Evolutionary conservation across 2,888 invertebrate genomes (phyloP).

Genomic region (Tolmerus cingulatus): DNA sequence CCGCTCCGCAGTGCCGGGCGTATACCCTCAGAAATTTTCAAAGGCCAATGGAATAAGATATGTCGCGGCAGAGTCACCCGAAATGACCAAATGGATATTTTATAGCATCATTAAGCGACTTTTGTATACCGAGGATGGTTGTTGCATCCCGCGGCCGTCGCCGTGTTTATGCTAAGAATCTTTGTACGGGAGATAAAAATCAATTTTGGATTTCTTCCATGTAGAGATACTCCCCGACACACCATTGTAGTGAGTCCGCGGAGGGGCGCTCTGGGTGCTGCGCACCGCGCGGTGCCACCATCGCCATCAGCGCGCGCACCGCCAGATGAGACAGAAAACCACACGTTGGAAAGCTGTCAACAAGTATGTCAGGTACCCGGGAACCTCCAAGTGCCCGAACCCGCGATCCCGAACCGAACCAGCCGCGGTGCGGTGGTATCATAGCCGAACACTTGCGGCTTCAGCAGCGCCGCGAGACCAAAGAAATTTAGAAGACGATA

Average conservation of each 20-base stretch:
- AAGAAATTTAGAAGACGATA: conserved; percentile 14
- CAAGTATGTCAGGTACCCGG: conserved; percentile 10
- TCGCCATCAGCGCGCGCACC: conserved; percentile 4
- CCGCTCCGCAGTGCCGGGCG: not conserved
- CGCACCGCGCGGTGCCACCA: conserved; percentile 26
- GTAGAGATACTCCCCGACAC: conserved; percentile 16
- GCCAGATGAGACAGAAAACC: conserved; percentile 43
- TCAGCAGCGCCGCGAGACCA: not conserved
- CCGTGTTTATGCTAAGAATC: conserved; percentile 16
- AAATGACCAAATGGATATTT: conserved; percentile 48
- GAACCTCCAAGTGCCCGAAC: not conserved
- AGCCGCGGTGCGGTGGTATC: not conserved
- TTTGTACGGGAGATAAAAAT: conserved; percentile 44
- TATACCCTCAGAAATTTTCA: conserved; percentile 1
- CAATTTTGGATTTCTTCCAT: conserved; percentile 41
- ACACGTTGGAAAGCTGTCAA: conserved; percentile 42
- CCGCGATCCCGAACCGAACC: not conserved
- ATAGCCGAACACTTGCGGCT: not conserved
- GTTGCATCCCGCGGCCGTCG: conserved; percentile 17
- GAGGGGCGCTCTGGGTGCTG: not conserved
- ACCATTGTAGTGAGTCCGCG: conserved; percentile 16
- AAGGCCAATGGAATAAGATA: conserved; percentile 30
- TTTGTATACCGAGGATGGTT: conserved; percentile 42
- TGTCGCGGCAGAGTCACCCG: conserved; percentile 40
- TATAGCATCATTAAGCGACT: conserved; percentile 48